Evolutionary conservation across 2,113 vertebrate genomes (phyloP).

Genomic region (Zonotrichia leucophrys): DNA sequence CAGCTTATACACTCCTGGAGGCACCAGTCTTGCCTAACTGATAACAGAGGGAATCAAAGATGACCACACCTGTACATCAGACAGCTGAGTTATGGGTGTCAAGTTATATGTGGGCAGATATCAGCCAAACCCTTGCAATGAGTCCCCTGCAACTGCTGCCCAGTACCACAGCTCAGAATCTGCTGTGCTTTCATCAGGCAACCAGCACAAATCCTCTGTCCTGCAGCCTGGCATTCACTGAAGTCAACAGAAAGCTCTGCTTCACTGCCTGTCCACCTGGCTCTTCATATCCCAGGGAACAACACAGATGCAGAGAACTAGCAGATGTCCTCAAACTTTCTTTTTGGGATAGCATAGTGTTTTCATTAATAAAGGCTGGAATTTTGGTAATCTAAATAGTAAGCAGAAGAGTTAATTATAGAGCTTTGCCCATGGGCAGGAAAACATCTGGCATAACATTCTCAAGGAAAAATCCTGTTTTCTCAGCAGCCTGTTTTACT

Average conservation of each 20-base stretch:
- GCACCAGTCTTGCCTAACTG: not conserved
- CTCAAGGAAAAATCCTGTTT: constrained; percentile 6
- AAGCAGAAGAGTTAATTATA: constrained; percentile 1
- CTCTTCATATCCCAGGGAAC: not conserved
- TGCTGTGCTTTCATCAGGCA: not conserved
- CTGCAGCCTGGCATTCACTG: not conserved
- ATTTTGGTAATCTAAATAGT: not conserved
- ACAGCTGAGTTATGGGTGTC: not conserved
- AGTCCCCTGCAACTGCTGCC: not conserved
- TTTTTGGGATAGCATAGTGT: not conserved
- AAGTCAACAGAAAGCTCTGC: not conserved
- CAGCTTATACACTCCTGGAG: not conserved
- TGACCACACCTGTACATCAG: not conserved
- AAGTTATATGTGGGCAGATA: not conserved
- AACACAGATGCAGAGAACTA: not conserved
- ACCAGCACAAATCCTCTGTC: not conserved
- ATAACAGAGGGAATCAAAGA: not conserved
- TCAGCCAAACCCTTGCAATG: not conserved
- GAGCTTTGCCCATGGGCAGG: constrained; percentile 2
- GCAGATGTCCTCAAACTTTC: not conserved
- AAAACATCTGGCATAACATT: constrained; percentile 21
- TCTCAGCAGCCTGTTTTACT: not conserved
- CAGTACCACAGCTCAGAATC: not conserved
- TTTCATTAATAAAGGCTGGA: constrained; percentile 24
- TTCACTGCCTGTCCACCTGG: not conserved